phyloP scores from a whole-genome alignment of 2,797 vertebrate genomes.

The Coranthus polyacanthus region DNA sequence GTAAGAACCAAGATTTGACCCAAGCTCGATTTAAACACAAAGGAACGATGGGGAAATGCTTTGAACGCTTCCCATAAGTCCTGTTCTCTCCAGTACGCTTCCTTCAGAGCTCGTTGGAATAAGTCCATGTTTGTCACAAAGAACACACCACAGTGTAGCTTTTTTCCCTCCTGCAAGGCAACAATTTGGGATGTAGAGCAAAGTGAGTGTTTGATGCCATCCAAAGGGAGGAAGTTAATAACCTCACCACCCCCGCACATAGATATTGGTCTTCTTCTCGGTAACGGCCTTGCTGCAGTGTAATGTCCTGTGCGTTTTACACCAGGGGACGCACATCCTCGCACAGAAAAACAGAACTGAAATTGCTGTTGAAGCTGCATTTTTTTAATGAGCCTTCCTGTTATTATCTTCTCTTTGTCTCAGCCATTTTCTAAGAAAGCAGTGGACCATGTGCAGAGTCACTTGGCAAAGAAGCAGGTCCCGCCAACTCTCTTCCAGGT shows the following conservation, averaged over 20 bases:
- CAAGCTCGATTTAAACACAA: no score
- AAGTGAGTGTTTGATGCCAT: not conserved
- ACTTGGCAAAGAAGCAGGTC: constrained; percentile 94
- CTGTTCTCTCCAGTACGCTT: no score
- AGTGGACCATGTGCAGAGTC: constrained; percentile 94
- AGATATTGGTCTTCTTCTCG: constrained; percentile 3
- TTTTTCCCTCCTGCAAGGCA: constrained; percentile 11
- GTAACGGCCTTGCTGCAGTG: not conserved
- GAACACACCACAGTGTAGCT: constrained; percentile 8
- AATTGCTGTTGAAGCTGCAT: constrained; percentile 33
- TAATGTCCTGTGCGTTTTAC: not conserved
- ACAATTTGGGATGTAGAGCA: constrained; percentile 4
- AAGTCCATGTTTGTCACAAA: not conserved
- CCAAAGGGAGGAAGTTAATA: constrained; percentile 44
- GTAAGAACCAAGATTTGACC: no score
- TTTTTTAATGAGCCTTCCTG: constrained; percentile 17
- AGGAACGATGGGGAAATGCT: no score
- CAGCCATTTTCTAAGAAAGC: constrained; percentile 96
- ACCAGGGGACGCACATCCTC: not conserved
- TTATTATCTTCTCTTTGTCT: constrained; percentile 30
- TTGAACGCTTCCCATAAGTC: no score
- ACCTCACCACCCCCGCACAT: constrained; percentile 13
- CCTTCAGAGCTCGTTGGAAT: not conserved
- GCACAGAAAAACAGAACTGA: constrained; percentile 46
- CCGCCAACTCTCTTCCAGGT: constrained; percentile 96